Base-by-base conservation (phyloP, 2,113 vertebrate genomes). In the Cynoglossus semilaevis region DNA sequence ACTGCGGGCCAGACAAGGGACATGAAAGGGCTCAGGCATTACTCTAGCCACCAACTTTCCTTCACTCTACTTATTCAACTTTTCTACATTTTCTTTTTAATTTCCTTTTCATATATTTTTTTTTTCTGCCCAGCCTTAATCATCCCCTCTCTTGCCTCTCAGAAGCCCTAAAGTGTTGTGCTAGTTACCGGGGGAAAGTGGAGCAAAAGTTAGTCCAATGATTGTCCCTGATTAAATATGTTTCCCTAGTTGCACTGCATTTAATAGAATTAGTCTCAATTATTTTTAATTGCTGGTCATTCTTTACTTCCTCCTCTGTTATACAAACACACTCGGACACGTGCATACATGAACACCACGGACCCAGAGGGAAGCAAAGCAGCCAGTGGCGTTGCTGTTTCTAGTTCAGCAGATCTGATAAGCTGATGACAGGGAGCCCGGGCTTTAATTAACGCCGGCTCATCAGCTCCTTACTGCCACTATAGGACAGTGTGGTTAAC, bases 231-330 rank as follows among this genome's bases (percentile, higher is more conserved):
- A 86, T 87, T 86, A 85, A 84, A 71, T 82, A 77, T 76, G 66
- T 85, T 70, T 70, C 68, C 77, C 80, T 49, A 65, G 68, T 76
- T 82, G 64, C 51, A 16, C 68, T 77, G 51, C 72, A 67, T 78
- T 82, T 74, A 29, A 82, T 84, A 69, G 85, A 88, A 88, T 87
- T 85, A 85, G 65, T 63, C 68, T 61, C 72, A 86, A 87, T 89
- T 89, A 88, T 82, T 88, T 89, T 86, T 89, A 89, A 89, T 89
- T 89, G 72, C 70, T 58, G 60, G 43, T 53, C 51, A 79, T 77
- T 67, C 65, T 74, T 75, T 69, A 70, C 81, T 83, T 86, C 80
- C 67, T 70, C 54, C 45, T 16, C 62, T 60, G 63, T 51, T 72
- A 38, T 44, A 61, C 66, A 81, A 58, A 73, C 58, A 80, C 60